Conservation (phyloP, 2,797 vertebrate species). For the Tamandua tetradactyla region DNA sequence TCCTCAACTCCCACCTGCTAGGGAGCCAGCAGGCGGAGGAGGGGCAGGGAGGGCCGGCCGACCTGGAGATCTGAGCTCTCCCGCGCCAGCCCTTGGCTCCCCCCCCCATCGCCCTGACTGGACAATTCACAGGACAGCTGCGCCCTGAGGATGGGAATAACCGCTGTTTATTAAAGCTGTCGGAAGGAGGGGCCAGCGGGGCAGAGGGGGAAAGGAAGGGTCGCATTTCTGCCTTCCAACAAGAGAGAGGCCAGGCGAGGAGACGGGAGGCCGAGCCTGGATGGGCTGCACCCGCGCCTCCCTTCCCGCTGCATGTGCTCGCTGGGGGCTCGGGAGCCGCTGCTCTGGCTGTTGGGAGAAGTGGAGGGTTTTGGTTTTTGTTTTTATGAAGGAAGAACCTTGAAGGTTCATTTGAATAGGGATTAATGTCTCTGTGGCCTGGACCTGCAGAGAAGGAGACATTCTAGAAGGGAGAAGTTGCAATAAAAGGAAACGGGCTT, state of each 20-base stretch:
- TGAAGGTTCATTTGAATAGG: constrained; percentile 61
- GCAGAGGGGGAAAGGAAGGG: neutral
- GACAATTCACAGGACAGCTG: constrained; percentile 71
- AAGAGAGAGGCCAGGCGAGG: constrained; percentile 51
- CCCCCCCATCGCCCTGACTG: constrained; percentile 59
- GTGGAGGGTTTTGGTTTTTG: neutral
- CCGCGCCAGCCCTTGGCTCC: constrained; percentile 50
- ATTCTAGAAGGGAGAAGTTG: constrained; percentile 68
- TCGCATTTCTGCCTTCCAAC: constrained; percentile 71
- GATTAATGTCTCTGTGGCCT: constrained; percentile 67
- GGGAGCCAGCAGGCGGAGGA: neutral
- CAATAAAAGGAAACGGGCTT: constrained; percentile 58
- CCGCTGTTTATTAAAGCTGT: constrained; percentile 64
- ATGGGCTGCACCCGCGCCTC: neutral
- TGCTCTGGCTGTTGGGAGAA: neutral
- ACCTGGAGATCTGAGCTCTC: constrained; percentile 48
- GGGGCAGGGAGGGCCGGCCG: neutral
- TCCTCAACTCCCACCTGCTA: constrained; percentile 49
- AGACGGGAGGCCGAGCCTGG: constrained; percentile 26
- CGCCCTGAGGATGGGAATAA: constrained; percentile 62
- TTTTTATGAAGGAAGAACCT: constrained; percentile 42
- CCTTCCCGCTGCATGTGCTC: neutral
- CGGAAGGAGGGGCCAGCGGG: neutral
- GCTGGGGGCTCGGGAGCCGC: neutral
- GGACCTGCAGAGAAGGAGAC: constrained; percentile 59